Conservation (phyloP, 2,888 invertebrate species). For the Drosophila bunnanda region DNA sequence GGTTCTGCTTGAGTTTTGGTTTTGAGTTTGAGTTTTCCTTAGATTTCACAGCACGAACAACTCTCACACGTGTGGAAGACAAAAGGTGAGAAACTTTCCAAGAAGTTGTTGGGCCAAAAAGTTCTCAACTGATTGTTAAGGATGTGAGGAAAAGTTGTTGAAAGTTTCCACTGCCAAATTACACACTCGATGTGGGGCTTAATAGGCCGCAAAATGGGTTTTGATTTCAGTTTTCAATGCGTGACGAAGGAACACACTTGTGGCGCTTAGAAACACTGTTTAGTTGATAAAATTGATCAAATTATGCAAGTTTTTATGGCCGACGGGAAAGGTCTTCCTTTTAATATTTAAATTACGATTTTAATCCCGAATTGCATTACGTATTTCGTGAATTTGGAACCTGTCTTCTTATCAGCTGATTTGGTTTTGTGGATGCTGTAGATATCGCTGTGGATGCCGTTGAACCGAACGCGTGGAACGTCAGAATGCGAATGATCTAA, state of each 20-base stretch:
- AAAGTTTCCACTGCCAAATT: constrained; percentile 45
- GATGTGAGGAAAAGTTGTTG: constrained; percentile 11
- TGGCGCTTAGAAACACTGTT: constrained; percentile 6
- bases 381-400: constrained; percentile 10
- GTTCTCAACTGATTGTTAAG: constrained; percentile 26
- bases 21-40: constrained; percentile 29
- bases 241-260: constrained; percentile 14
- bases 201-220: constrained; percentile 58
- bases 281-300: not conserved
- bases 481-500: constrained; percentile 83
- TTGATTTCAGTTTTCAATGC: constrained; percentile 24
- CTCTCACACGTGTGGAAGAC: constrained; percentile 21
- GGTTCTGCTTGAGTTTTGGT: constrained; percentile 3
- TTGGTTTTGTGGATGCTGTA: constrained; percentile 7
- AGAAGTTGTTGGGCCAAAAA: constrained; percentile 51
- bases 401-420: constrained; percentile 8
- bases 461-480: constrained; percentile 77
- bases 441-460: constrained; percentile 28
- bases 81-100: constrained; percentile 62
- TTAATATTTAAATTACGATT: not conserved
- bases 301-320: not conserved
- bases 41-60: constrained; percentile 26
- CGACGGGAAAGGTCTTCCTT: constrained; percentile 3
- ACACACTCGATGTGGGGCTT: constrained; percentile 80
- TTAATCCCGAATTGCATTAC: constrained; percentile 12